Evolutionary conservation across 1,140 invertebrate genomes (phyloP), one percentile per base, ranked within the genome.

Genomic region (Pantala flavescens): DNA sequence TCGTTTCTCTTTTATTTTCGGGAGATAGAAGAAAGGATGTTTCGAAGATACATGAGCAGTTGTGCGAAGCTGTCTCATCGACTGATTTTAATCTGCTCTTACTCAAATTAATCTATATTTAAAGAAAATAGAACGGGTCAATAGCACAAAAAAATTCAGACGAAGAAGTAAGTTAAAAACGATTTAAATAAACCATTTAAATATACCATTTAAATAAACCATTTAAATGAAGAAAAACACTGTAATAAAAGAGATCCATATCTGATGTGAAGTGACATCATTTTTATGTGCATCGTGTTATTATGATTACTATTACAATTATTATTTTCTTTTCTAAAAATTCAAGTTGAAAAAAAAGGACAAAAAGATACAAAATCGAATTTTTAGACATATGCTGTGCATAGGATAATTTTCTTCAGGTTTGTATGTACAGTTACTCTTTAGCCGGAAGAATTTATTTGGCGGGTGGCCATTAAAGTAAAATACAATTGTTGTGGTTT

Each of bases 271-370:
- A 63, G 49, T 63, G 49, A 63, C 49, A 63, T 63, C 49, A 21
- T 63, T 63, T 63, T 63, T 63, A 63, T 63, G 49, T 63, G 49
- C 49, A 63, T 63, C 49, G 49, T 63, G 49, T 63, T 63, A 63
- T 63, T 63, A 63, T 63, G 49, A 19, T 63, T 63, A 63, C 12
- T 63, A 36, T 36, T 36, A 9, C 28, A 36, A 36, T 9, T 36
- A 36, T 36, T 36, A 36, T 36, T 63, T 63, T 63, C 49, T 63
- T 63, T 63, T 63, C 3, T 63, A 63, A 63, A 63, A 63, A 63
- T 21, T 63, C 16, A 63, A 1, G n/a, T 19, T 63, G 14, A 3
- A 19, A 63, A 49, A 49, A 63, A 63, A 63, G n/a, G 12, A 63
- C 49, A 21, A 63, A 63, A 63, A 63, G n/a, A 63, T 63, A 63